These are phyloP conservation scores for Zeugodacus cucurbitae DNA, from an alignment of 1,140 invertebrate genomes.

Conservation along the genomic window DNA sequence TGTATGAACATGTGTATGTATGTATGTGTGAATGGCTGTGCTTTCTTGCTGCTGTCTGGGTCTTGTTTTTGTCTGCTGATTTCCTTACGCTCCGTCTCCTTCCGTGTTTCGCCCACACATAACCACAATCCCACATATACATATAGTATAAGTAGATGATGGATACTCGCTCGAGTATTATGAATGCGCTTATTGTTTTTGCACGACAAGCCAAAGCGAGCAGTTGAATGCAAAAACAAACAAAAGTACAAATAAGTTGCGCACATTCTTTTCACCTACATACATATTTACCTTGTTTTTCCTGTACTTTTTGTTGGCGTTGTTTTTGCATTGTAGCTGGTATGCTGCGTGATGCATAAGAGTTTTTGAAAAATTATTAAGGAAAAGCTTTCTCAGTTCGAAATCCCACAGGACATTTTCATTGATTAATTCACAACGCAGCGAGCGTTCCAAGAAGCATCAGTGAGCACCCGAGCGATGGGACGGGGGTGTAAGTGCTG, in stretches of 20 bases:
- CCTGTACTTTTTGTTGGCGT: neutral
- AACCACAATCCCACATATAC: too few species aligned
- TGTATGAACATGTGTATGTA: neutral
- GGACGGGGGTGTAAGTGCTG: neutral
- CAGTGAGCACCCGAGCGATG: neutral
- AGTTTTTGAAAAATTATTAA: constrained; percentile 41
- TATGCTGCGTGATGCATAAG: neutral
- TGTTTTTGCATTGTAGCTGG: neutral
- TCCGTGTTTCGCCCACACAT: neutral
- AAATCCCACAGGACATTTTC: constrained; percentile 57
- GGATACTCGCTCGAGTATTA: constrained; percentile 9
- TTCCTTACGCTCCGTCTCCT: neutral
- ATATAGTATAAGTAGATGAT: neutral
- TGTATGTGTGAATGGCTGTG: neutral
- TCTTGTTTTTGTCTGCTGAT: neutral
- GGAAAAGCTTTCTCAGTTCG: constrained; percentile 41
- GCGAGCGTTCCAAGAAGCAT: neutral
- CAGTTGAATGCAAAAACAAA: neutral
- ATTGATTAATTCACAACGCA: constrained; percentile 58
- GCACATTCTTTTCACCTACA: neutral
- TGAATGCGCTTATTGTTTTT: constrained; percentile 28
- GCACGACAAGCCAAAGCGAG: neutral
- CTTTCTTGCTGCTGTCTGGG: neutral
- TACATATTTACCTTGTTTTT: neutral
- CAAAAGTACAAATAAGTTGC: neutral